A percentile compares a stretch with the other conserved stretches of the same genome.
Evolutionary conservation across 2,797 vertebrate genomes (phyloP).

Genomic region (Ibycter americanus): DNA sequence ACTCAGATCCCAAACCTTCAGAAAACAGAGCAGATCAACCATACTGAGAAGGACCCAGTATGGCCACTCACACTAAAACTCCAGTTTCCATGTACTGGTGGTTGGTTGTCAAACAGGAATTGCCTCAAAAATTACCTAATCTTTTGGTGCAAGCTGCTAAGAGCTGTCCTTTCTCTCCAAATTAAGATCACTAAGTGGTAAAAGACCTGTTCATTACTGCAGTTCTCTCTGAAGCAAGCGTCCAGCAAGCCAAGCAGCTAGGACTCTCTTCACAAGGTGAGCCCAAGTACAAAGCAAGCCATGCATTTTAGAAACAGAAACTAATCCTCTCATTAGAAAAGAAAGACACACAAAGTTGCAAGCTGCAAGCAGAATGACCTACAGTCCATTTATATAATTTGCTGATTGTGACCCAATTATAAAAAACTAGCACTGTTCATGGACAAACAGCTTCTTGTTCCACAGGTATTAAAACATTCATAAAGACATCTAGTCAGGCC

Average conservation of each 20-base stretch:
- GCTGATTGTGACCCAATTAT: conserved; percentile 8
- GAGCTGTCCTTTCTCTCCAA: background rate
- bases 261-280: conserved; percentile 38
- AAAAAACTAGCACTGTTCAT: background rate
- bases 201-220: conserved; percentile 30
- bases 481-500: conserved; percentile 36
- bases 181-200: conserved; percentile 9
- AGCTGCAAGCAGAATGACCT: conserved; percentile 37
- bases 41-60: background rate
- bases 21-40: background rate
- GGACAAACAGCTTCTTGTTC: conserved; percentile 37
- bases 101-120: background rate
- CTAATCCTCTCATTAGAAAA: conserved; percentile 29
- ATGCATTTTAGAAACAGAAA: conserved; percentile 48
- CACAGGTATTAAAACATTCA: conserved; percentile 57
- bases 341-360: conserved; percentile 23
- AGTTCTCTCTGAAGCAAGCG: conserved; percentile 11
- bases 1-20: background rate
- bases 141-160: background rate
- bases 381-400: conserved; percentile 2
- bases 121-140: background rate
- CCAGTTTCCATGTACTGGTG: background rate
- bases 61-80: background rate
- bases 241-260: background rate
- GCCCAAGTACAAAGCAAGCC: conserved; percentile 45